Evolutionary conservation across 2,113 vertebrate species (phyloP), one percentile per base, ranked within the genome.

Genomic region (Corythornis cristatus): DNA sequence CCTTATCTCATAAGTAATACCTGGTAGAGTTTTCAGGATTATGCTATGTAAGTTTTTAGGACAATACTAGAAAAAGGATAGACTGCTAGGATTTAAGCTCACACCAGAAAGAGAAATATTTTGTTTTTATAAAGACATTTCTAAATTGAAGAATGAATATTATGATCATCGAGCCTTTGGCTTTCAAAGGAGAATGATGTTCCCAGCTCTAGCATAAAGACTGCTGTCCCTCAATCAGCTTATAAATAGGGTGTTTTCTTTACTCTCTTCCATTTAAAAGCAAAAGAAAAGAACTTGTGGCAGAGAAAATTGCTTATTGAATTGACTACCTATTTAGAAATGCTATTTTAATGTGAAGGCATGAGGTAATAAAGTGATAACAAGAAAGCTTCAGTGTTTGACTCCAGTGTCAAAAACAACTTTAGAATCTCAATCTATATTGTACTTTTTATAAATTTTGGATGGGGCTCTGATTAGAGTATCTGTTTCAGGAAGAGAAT

Each of bases 401-500:
- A 11, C 78, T 88, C 35, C 2, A 10, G 12, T 9, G 28, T 37
- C 48, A 37, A 31, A 45, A 62, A 0, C 26, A 67, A 2, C 65
- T 90, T 77, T 45, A 29, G 31, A 71, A 46, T 79, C 61, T 76
- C 16, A n/a, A 58, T 71, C 31, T 42, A 13, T 33, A 46, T 60
- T 86, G 77, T 65, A 75, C 8, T n/a, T 56, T 5, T 12, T 22
- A 28, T 54, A 29, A 31, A 53, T 28, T 22, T 21, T 40, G 17
- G 20, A 3, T 8, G n/a, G 14, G 58, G 33, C 80, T 97, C 70
- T 96, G 87, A 72, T 94, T 75, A 83, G 62, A 9, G 1, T 89
- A 75, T 97, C 95, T 97, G 93, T 95, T 96, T 96, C 94, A 8
- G 58, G 95, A 95, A 57, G 90, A 60, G 78, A 89, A 88, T 89